Conservation (phyloP, 2,113 vertebrate genomes). For the Megaleporinus macrocephalus region DNA sequence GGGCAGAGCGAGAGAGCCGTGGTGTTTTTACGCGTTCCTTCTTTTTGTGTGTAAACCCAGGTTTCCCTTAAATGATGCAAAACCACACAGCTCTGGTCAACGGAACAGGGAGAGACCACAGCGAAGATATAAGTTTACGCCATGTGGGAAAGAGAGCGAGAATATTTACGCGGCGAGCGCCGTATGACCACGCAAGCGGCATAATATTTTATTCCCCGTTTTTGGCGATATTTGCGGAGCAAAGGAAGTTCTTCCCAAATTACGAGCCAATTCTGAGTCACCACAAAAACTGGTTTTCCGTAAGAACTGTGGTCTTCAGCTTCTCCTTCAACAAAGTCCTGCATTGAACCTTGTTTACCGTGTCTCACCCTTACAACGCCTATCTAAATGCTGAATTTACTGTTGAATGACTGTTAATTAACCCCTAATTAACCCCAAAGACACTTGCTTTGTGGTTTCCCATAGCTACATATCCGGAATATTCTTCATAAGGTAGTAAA, state of each 20-base stretch:
- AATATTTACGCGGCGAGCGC: slow-evolving; percentile 30
- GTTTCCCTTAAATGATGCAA: slow-evolving; percentile 73
- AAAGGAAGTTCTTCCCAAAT: background rate
- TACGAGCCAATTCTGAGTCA: background rate
- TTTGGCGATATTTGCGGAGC: background rate
- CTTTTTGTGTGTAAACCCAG: slow-evolving; percentile 74
- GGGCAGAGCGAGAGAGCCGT: slow-evolving; percentile 58
- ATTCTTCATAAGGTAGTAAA: too few relatives aligned
- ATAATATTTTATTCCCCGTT: background rate
- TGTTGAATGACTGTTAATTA: background rate
- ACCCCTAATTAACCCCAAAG: too few relatives aligned
- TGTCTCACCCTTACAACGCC: background rate
- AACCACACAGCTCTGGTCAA: slow-evolving; percentile 75
- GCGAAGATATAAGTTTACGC: slow-evolving; percentile 71
- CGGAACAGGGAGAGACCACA: slow-evolving; percentile 73
- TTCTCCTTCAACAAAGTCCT: background rate
- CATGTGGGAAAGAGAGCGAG: slow-evolving; percentile 50
- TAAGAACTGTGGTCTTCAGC: background rate
- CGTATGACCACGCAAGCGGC: background rate
- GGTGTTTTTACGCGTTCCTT: slow-evolving; percentile 66
- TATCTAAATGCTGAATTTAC: background rate
- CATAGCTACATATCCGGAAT: too few relatives aligned
- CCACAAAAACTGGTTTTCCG: background rate
- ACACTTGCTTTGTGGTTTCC: too few relatives aligned
- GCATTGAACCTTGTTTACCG: too few relatives aligned